A percentile compares a stretch with the other conserved stretches of the same genome.
phyloP scores from a whole-genome alignment of 2,888 invertebrate genomes.

The Platycheirus rosarum region DNA sequence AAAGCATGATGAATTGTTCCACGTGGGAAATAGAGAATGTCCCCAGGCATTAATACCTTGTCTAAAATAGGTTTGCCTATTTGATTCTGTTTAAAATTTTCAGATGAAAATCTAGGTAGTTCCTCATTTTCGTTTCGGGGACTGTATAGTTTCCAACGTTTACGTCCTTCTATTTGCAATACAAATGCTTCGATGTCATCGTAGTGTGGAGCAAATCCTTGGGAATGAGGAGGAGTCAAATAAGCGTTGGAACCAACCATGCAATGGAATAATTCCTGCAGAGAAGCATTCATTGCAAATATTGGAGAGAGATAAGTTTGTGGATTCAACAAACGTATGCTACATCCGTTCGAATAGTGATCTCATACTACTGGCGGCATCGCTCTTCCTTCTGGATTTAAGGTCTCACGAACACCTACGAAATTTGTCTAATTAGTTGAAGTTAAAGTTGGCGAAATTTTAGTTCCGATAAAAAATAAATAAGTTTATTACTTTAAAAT shows the following conservation, averaged over 20 bases:
- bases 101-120: slow-evolving; percentile 92
- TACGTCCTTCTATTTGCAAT: slow-evolving; percentile 96
- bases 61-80: slow-evolving; percentile 92
- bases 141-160: slow-evolving; percentile 95
- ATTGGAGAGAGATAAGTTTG: slow-evolving; percentile 90
- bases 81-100: slow-evolving; percentile 88
- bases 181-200: slow-evolving; percentile 99
- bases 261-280: slow-evolving; percentile 97
- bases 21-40: slow-evolving; percentile 96
- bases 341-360: slow-evolving; percentile 93
- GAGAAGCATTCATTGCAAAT: slow-evolving; percentile 87
- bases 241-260: slow-evolving; percentile 98
- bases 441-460: no score
- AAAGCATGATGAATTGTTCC: slow-evolving; percentile 93
- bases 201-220: slow-evolving; percentile 99
- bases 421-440: no score
- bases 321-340: slow-evolving; percentile 94
- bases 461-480: no score
- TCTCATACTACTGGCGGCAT: slow-evolving; percentile 90
- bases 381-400: slow-evolving; percentile 90
- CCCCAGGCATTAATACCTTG: slow-evolving; percentile 91
- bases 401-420: slow-evolving; percentile 87
- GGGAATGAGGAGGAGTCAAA: slow-evolving; percentile 96
- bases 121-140: slow-evolving; percentile 87
- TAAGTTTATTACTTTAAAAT: no score